Base-by-base conservation (phyloP, 2,888 invertebrate genomes). In the Drosophila phalerata region DNA sequence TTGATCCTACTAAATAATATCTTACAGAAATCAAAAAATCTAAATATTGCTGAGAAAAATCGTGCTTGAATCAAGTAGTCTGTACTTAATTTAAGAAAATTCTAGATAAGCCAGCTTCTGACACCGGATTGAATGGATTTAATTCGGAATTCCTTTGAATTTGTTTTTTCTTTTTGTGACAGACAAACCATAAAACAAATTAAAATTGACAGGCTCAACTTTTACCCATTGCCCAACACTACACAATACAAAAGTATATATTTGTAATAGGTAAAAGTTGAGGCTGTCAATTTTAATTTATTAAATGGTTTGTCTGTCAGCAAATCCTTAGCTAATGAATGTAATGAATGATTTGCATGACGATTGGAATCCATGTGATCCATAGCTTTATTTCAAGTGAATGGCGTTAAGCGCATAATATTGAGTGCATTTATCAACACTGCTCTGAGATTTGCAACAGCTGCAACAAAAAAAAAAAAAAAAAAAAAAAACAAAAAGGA, bases 371-470 rank as follows among this genome's bases (percentile, higher is more conserved):
- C 17, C 40, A 4, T 49, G 34, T 49, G 9, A 34, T 49, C 34
- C 28, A 32, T 42, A 32, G 17, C 17, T 25, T 43, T 8, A 43
- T 25, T n/a, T 22, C 13, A 42, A 42, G 2, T 42, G 42, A 42
- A 42, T 42, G 42, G 19, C 19, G 19, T 5, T 42, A 42, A 42
- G 42, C 19, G 19, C 17, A 25, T 28, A 47, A 48, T 49, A 28
- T 51, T 69, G 58, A 80, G 69, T 82, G 84, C 84, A 84, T 87
- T 87, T 87, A 82, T 78, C 87, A 87, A 87, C 86, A 87, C 75
- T 65, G 66, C 48, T 67, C 69, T 87, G 88, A 85, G 88, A 85
- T 87, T 87, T 85, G 84, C 88, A 85, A 85, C 84, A 85, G 88
- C 84, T 85, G 84, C 84, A 73, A 48, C 63, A 68, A 56, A 32